phyloP scores from a whole-genome alignment of 2,797 vertebrate species.

The Garrulus glandarius region DNA sequence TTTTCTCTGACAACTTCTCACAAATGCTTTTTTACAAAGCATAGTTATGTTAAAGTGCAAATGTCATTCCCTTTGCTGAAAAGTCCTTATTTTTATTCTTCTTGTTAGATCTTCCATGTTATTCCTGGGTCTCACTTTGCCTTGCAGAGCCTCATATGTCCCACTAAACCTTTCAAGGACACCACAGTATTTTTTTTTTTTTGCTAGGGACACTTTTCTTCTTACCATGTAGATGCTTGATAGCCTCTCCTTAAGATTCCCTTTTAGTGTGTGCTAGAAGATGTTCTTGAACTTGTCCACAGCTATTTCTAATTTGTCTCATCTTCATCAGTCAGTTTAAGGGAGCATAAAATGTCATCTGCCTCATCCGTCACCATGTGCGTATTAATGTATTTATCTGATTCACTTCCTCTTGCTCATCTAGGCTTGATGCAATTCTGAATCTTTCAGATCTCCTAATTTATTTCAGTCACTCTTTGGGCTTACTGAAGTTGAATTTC shows the following conservation, averaged over 20 bases:
- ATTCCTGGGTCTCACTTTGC: neutral
- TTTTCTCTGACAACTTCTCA: neutral
- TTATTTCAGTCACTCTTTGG: slow-evolving; percentile 75
- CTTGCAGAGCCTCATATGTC: neutral
- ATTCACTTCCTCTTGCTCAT: slow-evolving; percentile 68
- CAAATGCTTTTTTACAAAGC: neutral
- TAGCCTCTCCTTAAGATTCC: slow-evolving; percentile 62
- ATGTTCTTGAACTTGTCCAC: slow-evolving; percentile 70
- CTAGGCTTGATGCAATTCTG: slow-evolving; percentile 67
- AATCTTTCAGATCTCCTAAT: slow-evolving; percentile 76
- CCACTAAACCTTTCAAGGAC: neutral
- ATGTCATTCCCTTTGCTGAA: neutral
- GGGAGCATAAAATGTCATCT: slow-evolving; percentile 77
- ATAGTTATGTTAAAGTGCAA: neutral
- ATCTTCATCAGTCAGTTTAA: slow-evolving; percentile 78
- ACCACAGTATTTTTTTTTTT: neutral
- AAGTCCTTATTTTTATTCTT: neutral
- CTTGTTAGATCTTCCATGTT: neutral
- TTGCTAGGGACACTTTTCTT: neutral
- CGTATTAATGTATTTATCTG: slow-evolving; percentile 78
- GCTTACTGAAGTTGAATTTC: slow-evolving; percentile 73
- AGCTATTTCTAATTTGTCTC: slow-evolving; percentile 77
- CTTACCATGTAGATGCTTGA: neutral
- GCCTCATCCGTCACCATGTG: slow-evolving; percentile 70
- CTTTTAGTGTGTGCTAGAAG: slow-evolving; percentile 51